A percentile compares a stretch with the other conserved stretches of the same genome.
Evolutionary conservation across 1,140 invertebrate genomes (phyloP).

Genomic region (Schlechtendalia chinensis): DNA sequence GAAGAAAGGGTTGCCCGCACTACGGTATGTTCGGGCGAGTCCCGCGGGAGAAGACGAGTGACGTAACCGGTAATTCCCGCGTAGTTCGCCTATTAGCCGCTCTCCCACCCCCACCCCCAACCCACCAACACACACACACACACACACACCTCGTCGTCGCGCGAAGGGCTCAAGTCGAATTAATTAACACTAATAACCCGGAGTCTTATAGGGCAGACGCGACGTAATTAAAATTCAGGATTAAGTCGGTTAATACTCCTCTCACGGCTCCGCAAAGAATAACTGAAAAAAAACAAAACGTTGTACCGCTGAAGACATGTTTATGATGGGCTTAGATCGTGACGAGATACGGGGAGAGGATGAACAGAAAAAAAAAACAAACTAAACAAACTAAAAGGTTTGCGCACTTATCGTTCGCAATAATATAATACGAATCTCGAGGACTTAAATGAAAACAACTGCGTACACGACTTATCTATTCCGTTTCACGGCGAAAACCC

Average conservation of each 20-base stretch:
- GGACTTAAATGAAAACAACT: no score
- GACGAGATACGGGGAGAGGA: neutral
- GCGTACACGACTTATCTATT: no score
- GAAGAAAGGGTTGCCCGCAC: conserved; percentile 30
- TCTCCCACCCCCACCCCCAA: neutral
- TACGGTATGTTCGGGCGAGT: conserved; percentile 13
- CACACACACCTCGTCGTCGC: no score
- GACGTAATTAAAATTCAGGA: conserved; percentile 40
- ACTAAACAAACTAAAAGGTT: conserved; percentile 12
- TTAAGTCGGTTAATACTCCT: conserved; percentile 41
- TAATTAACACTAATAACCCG: conserved; percentile 43
- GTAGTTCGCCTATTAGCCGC: conserved; percentile 27
- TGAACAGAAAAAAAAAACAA: neutral
- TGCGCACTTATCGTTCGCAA: neutral
- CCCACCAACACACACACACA: neutral
- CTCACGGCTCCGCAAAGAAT: neutral
- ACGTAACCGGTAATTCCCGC: conserved; percentile 12
- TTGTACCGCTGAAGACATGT: conserved; percentile 17
- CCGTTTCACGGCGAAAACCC: no score
- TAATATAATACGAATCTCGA: neutral
- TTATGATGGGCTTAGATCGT: conserved; percentile 26
- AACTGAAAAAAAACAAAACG: neutral
- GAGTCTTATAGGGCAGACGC: conserved; percentile 1
- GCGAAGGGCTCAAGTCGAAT: conserved; percentile 26
- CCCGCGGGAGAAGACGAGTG: conserved; percentile 23